Percentiles rank a stretch among this genome's conserved stretches.
Evolutionary conservation across 2,797 vertebrate species (phyloP).

Genomic region (Falco peregrinus): DNA sequence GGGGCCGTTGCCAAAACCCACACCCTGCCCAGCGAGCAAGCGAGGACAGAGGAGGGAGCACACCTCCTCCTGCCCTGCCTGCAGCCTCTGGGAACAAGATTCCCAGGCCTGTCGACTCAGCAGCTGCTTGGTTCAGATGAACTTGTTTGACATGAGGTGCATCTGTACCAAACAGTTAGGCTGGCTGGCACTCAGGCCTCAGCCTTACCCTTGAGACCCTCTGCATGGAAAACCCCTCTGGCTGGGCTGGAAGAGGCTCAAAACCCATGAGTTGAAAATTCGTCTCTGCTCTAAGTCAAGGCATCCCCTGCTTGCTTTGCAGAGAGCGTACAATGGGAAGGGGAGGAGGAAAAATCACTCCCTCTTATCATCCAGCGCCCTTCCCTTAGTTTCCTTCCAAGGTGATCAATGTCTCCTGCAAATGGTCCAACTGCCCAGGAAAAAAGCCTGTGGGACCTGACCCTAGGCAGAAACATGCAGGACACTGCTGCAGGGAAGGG

Average conservation of each 20-base stretch:
- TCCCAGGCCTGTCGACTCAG: slow-evolving; percentile 49
- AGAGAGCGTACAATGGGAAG: neutral
- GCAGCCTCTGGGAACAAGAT: slow-evolving; percentile 27
- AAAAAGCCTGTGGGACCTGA: neutral
- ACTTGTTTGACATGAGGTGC: neutral
- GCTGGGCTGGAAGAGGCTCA: neutral
- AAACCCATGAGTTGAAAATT: neutral
- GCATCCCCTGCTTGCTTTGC: neutral
- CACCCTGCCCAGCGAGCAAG: neutral
- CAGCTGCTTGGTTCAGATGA: slow-evolving; percentile 13
- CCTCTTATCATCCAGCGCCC: neutral
- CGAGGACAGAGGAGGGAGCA: neutral
- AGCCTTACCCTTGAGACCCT: neutral
- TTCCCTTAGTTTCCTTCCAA: neutral
- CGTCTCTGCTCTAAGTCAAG: neutral
- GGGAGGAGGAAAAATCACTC: neutral
- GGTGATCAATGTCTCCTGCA: neutral
- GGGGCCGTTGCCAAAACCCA: neutral
- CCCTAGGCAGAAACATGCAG: neutral
- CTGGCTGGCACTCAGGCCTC: neutral
- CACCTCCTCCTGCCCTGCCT: slow-evolving; percentile 8
- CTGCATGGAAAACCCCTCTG: neutral
- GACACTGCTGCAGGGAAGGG: neutral
- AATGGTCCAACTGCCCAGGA: neutral
- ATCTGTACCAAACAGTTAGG: neutral